phyloP scores from a whole-genome alignment of 2,888 invertebrate genomes.

The Nycteola revayana region DNA sequence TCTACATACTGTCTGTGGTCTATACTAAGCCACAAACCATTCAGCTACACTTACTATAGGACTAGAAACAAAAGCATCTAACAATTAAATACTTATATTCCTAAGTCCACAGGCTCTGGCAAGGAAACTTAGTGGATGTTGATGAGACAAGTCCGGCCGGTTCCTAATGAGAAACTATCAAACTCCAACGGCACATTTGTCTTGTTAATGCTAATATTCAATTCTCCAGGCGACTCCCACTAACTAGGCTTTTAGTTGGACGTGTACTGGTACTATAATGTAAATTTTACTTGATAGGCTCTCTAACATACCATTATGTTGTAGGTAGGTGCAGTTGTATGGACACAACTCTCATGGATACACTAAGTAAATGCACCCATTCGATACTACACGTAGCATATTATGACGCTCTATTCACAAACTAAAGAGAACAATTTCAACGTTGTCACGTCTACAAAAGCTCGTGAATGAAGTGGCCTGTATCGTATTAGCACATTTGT shows the following conservation, averaged over 20 bases:
- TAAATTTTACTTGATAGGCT: not conserved
- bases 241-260: constrained; percentile 43
- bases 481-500: constrained; percentile 36
- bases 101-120: too few species aligned
- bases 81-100: too few species aligned
- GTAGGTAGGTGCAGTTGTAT: too few species aligned
- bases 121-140: constrained; percentile 47
- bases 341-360: too few species aligned
- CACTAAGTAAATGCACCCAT: too few species aligned
- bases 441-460: constrained; percentile 21
- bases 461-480: constrained; percentile 30
- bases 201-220: constrained; percentile 71
- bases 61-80: too few species aligned
- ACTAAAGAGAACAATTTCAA: constrained; percentile 6
- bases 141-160: constrained; percentile 35
- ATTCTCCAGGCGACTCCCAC: constrained; percentile 46
- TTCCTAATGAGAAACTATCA: constrained; percentile 72
- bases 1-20: too few species aligned
- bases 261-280: constrained; percentile 21
- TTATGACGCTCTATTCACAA: not conserved
- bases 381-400: too few species aligned
- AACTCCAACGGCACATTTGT: constrained; percentile 68
- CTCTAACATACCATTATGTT: too few species aligned
- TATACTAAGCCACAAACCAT: too few species aligned
- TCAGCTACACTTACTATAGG: too few species aligned